phyloP scores from a whole-genome alignment of 2,113 vertebrate genomes.

The Plotosus lineatus region DNA sequence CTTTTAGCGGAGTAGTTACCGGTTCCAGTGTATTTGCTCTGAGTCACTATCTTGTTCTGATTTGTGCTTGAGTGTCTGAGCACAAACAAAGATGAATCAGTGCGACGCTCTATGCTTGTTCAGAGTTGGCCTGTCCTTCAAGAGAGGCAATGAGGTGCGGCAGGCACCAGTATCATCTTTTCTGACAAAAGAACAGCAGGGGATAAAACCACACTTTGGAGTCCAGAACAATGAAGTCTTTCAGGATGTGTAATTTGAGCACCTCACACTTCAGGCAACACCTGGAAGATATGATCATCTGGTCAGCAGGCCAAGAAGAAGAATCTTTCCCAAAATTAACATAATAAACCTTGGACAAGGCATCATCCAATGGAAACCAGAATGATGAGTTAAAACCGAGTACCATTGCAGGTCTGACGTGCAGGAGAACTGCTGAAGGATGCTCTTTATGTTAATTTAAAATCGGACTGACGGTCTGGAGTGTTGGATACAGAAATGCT shows the following conservation, averaged over 20 bases:
- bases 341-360: neutral
- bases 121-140: neutral
- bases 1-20: too few species aligned
- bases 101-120: neutral
- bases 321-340: neutral
- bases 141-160: neutral
- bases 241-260: neutral
- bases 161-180: neutral
- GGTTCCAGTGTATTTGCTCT: neutral
- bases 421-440: too few species aligned
- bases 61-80: neutral
- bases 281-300: neutral
- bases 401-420: too few species aligned
- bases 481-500: too few species aligned
- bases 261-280: neutral
- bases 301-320: neutral
- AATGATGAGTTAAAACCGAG: too few species aligned
- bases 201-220: neutral
- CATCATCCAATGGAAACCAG: too few species aligned
- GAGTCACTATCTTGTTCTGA: neutral
- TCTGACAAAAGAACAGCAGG: neutral
- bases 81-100: constrained; percentile 4
- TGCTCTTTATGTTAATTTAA: too few species aligned
- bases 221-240: neutral
- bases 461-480: too few species aligned